Evolutionary conservation across 92 coral and sea anemone genomes (phyloP).

Genomic region (Micromussa lordhowensis): DNA sequence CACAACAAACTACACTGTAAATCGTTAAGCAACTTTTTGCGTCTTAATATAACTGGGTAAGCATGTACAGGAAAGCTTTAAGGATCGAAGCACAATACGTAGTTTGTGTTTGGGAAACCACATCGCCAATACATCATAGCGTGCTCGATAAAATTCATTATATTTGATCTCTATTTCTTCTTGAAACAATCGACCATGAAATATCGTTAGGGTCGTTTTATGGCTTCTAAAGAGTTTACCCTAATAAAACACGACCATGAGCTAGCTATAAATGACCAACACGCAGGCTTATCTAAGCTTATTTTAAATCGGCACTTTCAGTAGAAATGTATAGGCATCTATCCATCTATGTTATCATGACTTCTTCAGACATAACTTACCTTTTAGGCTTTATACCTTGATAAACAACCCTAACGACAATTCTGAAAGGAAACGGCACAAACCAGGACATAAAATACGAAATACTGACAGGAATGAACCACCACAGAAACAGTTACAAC

Average conservation of each 20-base stretch:
- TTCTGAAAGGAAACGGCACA: not conserved
- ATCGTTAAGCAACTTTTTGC: too few relatives aligned
- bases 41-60: too few relatives aligned
- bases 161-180: not conserved
- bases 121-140: not conserved
- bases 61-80: too few relatives aligned
- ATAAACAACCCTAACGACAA: not conserved
- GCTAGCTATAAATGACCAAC: too few relatives aligned
- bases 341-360: too few relatives aligned
- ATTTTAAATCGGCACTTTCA: too few relatives aligned
- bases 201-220: not conserved
- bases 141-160: not conserved
- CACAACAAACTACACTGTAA: too few relatives aligned
- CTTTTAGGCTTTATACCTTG: not conserved
- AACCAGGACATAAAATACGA: not conserved
- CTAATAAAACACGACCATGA: not conserved
- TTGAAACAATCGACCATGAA: not conserved
- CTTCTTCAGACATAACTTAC: not conserved
- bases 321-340: too few relatives aligned
- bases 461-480: not conserved
- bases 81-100: not conserved
- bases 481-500: not conserved
- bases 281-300: too few relatives aligned
- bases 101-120: not conserved
- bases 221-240: not conserved